Conservation (phyloP, 35 echinoderm and acorn worm species). For the Apostichopus japonicus region DNA sequence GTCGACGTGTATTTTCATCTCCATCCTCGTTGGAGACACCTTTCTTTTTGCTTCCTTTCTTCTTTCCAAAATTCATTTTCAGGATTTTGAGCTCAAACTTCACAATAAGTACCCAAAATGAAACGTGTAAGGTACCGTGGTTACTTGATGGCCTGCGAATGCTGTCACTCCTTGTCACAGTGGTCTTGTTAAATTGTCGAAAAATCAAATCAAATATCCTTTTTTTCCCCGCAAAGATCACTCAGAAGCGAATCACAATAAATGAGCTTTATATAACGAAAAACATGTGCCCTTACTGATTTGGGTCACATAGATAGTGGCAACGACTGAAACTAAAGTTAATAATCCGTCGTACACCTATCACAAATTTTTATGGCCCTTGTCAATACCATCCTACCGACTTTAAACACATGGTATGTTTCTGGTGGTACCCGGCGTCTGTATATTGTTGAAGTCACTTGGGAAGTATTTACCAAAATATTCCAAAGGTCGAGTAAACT, state of each 20-base stretch:
- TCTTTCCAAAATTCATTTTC: conserved; percentile 34
- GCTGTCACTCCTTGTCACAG: no score
- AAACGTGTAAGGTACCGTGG: neutral
- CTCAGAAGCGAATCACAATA: no score
- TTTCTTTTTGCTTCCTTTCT: conserved; percentile 15
- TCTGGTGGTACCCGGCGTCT: neutral
- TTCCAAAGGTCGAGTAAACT: neutral
- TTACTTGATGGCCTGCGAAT: no score
- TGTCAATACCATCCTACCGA: neutral
- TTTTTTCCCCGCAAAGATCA: no score
- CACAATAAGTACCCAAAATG: neutral
- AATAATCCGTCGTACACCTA: no score
- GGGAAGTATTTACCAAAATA: neutral
- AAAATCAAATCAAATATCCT: no score
- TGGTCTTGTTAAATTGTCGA: no score
- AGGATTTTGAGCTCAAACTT: neutral
- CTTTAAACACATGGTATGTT: neutral
- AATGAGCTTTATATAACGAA: no score
- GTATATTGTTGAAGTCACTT: neutral
- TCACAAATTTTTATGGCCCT: neutral
- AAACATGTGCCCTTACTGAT: no score
- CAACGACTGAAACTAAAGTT: no score
- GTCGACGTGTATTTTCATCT: neutral
- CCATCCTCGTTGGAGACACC: neutral
- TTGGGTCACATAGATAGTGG: no score